These are phyloP conservation scores for Opisthograptis luteolata DNA, from an alignment of 2,888 invertebrate genomes.

Conservation along the genomic window DNA sequence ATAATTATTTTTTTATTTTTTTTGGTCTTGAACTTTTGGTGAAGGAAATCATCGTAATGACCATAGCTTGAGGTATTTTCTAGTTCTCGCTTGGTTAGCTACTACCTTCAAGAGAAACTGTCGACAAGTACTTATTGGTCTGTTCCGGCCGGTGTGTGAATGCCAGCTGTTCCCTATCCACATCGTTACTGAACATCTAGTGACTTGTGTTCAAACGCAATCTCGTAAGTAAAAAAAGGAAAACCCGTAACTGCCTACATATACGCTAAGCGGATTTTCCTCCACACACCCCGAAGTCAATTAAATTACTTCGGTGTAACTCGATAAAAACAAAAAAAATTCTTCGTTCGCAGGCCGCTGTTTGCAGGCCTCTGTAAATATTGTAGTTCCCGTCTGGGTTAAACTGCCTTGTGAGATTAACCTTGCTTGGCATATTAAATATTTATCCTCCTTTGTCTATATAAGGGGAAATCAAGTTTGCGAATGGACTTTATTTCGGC, in stretches of 20 bases:
- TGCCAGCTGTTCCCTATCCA: too few species aligned
- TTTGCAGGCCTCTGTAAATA: conserved; percentile 57
- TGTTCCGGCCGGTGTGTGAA: too few species aligned
- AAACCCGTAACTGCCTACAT: background rate
- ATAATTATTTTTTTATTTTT: too few species aligned
- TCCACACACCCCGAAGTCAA: conserved; percentile 24
- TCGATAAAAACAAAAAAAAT: conserved; percentile 39
- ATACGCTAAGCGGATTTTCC: conserved; percentile 24
- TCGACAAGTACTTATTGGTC: too few species aligned
- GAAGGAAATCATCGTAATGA: too few species aligned
- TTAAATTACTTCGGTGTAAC: conserved; percentile 37
- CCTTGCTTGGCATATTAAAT: conserved; percentile 53
- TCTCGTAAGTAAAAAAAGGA: background rate
- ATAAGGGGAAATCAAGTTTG: conserved; percentile 37
- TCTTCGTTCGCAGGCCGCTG: conserved; percentile 30
- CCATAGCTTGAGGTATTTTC: too few species aligned
- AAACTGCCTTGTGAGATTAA: conserved; percentile 53
- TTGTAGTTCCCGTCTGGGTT: conserved; percentile 47
- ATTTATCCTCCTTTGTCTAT: conserved; percentile 45
- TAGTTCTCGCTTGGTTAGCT: too few species aligned
- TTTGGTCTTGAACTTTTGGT: too few species aligned
- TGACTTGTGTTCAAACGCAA: too few species aligned
- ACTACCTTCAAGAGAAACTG: too few species aligned
- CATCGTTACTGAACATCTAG: too few species aligned
- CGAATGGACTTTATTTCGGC: conserved; percentile 19